Percentiles rank a stretch among this genome's conserved stretches.
These are phyloP conservation scores for Parus major DNA, from an alignment of 2,113 vertebrate genomes.

Conservation along the genomic window DNA sequence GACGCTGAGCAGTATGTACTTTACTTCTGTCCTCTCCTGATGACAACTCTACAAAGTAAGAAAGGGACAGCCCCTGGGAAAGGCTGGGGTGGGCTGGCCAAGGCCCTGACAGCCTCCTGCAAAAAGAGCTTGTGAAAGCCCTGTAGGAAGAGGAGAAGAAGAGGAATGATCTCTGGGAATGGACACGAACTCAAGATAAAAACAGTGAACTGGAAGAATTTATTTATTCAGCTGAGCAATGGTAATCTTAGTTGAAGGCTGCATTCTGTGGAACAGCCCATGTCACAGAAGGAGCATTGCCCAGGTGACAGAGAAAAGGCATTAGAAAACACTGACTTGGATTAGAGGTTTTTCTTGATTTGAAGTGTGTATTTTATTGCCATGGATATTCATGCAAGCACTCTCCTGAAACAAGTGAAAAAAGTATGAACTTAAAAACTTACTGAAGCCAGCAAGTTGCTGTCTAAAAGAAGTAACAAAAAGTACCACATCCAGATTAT, in stretches of 20 bases:
- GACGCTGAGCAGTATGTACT: neutral
- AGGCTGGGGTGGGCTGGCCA: neutral
- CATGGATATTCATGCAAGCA: neutral
- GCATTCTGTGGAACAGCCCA: accelerated
- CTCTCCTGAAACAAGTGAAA: neutral
- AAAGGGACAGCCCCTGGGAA: neutral
- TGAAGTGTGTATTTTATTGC: neutral
- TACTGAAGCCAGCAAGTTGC: neutral
- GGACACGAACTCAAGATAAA: neutral
- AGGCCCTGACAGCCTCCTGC: neutral
- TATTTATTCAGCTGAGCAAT: conserved; percentile 56
- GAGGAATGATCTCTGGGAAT: conserved; percentile 5
- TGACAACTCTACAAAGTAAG: neutral
- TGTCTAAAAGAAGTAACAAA: neutral
- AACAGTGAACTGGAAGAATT: conserved; percentile 5
- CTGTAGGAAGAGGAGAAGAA: neutral
- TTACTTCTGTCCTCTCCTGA: neutral
- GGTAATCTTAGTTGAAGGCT: neutral
- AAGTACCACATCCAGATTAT: neutral
- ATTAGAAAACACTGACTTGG: neutral
- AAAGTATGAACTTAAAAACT: neutral
- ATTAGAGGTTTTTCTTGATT: neutral
- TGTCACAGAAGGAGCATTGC: neutral
- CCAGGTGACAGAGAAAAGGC: neutral
- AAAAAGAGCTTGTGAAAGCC: neutral